Conservation (phyloP, 1,140 invertebrate genomes). For the Pygmarrhopalites habei region DNA sequence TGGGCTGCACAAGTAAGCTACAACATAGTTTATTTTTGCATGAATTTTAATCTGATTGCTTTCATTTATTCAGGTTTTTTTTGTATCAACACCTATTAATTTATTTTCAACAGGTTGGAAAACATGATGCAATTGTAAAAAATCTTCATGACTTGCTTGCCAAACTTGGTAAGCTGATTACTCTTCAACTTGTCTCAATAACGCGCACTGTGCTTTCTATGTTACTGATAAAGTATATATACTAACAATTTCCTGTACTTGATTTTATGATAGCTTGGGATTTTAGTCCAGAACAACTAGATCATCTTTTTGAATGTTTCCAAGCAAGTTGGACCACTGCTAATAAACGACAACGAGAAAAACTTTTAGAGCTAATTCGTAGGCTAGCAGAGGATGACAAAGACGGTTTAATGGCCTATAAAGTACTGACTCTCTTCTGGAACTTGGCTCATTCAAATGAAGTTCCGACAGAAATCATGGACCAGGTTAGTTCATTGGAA, state of each 20-base stretch:
- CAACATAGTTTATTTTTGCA: background rate
- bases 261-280: too few relatives aligned
- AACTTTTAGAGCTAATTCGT: conserved; percentile 87
- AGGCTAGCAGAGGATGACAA: conserved; percentile 95
- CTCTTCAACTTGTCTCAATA: too few relatives aligned
- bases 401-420: conserved; percentile 96
- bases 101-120: conserved; percentile 54
- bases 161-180: too few relatives aligned
- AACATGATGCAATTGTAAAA: conserved; percentile 92
- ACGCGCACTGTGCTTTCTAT: too few relatives aligned
- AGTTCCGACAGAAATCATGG: conserved; percentile 94
- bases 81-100: background rate
- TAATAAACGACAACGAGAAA: conserved; percentile 91
- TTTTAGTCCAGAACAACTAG: conserved; percentile 92
- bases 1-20: too few relatives aligned
- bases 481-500: too few relatives aligned
- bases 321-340: conserved; percentile 91
- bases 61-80: background rate
- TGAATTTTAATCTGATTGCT: background rate
- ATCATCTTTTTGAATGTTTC: conserved; percentile 96
- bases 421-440: conserved; percentile 95
- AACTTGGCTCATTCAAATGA: conserved; percentile 93
- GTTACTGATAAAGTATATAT: too few relatives aligned
- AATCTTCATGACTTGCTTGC: conserved; percentile 94
- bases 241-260: too few relatives aligned